These are phyloP conservation scores for Eurosta solidaginis DNA, from an alignment of 1,140 invertebrate genomes.

Conservation along the genomic window DNA sequence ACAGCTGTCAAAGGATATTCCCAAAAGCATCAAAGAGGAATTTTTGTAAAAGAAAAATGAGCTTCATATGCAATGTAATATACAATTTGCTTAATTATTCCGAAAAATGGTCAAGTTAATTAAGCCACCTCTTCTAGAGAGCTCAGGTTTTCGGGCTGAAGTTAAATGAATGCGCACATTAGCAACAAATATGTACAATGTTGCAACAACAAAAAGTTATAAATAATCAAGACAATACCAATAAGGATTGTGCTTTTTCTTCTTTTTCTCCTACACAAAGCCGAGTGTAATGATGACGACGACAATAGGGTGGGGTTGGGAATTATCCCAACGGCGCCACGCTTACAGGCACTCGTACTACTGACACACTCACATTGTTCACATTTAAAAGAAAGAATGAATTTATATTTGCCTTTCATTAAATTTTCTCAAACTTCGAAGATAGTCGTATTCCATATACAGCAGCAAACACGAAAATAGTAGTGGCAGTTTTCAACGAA, in stretches of 20 bases:
- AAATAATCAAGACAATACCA: background rate
- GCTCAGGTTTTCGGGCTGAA: background rate
- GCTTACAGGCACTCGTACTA: background rate
- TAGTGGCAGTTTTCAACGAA: constrained; percentile 36
- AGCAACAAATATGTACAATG: background rate
- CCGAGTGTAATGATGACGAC: too few relatives aligned
- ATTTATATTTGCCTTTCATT: constrained; percentile 11
- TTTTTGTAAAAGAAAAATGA: too few relatives aligned
- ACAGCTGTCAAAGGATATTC: too few relatives aligned
- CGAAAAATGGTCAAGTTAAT: background rate
- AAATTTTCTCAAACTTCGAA: constrained; percentile 33
- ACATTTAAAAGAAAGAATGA: constrained; percentile 5
- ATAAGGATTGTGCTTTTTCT: constrained; percentile 13
- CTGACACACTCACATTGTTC: constrained; percentile 42
- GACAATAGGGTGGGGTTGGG: background rate
- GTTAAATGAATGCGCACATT: background rate
- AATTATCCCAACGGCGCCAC: background rate
- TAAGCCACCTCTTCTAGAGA: background rate
- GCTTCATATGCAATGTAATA: too few relatives aligned
- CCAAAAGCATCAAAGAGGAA: too few relatives aligned
- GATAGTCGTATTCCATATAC: constrained; percentile 43
- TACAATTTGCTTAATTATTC: background rate
- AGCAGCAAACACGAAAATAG: too few relatives aligned
- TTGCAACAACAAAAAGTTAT: background rate
- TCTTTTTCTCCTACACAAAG: background rate